Base-by-base conservation (phyloP, 2,888 invertebrate genomes). In the Sinotaia quadrata region DNA sequence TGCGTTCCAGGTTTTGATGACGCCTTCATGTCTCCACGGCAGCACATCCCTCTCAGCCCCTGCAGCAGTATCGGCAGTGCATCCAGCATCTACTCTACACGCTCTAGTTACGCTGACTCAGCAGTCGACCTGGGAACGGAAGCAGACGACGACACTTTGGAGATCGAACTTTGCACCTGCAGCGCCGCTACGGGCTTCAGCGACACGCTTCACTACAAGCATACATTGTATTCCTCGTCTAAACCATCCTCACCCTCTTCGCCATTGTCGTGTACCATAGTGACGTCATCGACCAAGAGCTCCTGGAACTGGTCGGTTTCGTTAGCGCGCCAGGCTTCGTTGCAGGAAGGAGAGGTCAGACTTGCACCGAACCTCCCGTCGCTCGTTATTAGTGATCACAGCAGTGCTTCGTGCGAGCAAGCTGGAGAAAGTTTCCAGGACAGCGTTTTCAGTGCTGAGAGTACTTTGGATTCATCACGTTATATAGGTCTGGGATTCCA, bases 91-190 rank as follows among this genome's bases (percentile, higher is more conserved):
- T 75, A 75, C 68, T 82, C 82, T 54, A 72, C 68, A 51, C 69
- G 78, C 27, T 82, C 82, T 37, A 82, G 82, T 67, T 81, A 82
- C 71, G 78, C 82, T 0, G 83, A 83, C 70, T 83, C 83, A 2
- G 83, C 83, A 0, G 81, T 83, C 12, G 83, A 83, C 68, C 59
- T 82, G 41, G 68, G 78, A 1, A 79, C 79, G 27, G 79, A 81
- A 3, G 83, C 82, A 36, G 83, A 83, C 51, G 83, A 83, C 51
- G 83, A 83, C 24, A 69, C n/a, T 31, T 37, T 41, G 51, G 67
- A 31, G 59, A 21, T 59, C 44, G 54, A 54, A 59, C 52, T 24
- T 33, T 62, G 27, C 61, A 37, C 8, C 24, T 36, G 18, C 49
- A 44, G 15, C 10, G 27, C 10, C n/a, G 41, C 41, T 1, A 4